phyloP scores from a whole-genome alignment of 2,888 invertebrate genomes.

The Tetanocera ferruginea region DNA sequence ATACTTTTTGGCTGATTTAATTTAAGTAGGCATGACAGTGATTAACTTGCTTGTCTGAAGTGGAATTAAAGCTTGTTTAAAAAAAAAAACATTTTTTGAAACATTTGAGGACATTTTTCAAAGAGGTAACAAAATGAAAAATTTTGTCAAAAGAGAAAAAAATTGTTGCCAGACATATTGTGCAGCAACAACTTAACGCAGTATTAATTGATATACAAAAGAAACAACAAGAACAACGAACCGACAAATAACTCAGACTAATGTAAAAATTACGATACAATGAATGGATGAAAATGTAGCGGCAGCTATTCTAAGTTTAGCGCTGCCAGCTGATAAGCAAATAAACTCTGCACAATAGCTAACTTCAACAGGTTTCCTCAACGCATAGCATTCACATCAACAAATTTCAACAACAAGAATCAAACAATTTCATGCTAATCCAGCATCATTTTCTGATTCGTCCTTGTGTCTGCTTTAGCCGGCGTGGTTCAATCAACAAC shows the following conservation, averaged over 20 bases:
- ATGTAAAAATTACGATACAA: too few species aligned
- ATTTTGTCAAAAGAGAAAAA: too few species aligned
- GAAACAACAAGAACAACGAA: background rate
- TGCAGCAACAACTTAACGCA: background rate
- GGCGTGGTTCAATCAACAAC: conserved; percentile 58
- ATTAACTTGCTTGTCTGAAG: too few species aligned
- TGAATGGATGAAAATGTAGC: too few species aligned
- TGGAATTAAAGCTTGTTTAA: background rate
- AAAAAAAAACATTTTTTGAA: background rate
- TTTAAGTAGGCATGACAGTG: too few species aligned
- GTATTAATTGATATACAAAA: background rate
- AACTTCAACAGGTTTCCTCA: background rate
- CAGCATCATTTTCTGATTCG: background rate
- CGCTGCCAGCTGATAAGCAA: too few species aligned
- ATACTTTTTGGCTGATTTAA: too few species aligned
- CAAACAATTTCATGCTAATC: too few species aligned
- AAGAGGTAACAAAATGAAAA: too few species aligned
- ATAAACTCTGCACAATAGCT: background rate
- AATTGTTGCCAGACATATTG: too few species aligned
- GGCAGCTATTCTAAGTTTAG: too few species aligned
- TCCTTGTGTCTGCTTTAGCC: conserved; percentile 29
- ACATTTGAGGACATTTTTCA: background rate
- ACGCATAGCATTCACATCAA: background rate
- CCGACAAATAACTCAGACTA: too few species aligned
- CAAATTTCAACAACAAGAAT: background rate